A percentile compares a stretch with the other conserved stretches of the same genome.
Evolutionary conservation across 2,113 vertebrate species (phyloP).

Genomic region (Calidris pugnax): DNA sequence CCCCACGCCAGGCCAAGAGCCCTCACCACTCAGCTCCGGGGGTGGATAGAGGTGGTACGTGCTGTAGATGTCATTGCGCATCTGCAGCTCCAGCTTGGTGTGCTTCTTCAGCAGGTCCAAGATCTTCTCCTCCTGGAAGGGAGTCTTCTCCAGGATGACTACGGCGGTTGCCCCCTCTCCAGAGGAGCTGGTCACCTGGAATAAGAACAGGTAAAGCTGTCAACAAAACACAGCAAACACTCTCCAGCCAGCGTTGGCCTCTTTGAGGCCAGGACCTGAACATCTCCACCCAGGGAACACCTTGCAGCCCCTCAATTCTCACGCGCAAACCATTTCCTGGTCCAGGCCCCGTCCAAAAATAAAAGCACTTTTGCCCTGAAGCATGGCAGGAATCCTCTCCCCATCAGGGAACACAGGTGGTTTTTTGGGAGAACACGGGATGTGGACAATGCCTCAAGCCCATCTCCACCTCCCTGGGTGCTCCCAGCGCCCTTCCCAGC

Average conservation of each 20-base stretch:
- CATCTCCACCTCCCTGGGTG: background rate
- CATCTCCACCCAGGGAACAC: background rate
- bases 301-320: fast-evolving
- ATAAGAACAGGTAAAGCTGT: background rate
- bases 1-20: fast-evolving
- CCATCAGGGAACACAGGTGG: background rate
- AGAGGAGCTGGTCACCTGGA: constrained; percentile 73
- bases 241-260: too few species aligned
- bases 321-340: fast-evolving
- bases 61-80: constrained; percentile 93
- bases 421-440: background rate
- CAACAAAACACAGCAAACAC: background rate
- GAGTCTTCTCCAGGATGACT: constrained; percentile 93
- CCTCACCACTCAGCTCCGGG: constrained; percentile 82
- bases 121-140: constrained; percentile 85
- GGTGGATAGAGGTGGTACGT: constrained; percentile 85
- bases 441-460: background rate
- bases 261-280: background rate
- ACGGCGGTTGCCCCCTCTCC: constrained; percentile 82
- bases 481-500: background rate
- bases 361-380: fast-evolving
- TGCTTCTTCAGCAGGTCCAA: constrained; percentile 75
- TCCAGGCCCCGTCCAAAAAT: background rate
- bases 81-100: constrained; percentile 79
- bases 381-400: background rate